Percentiles rank a stretch among this genome's conserved stretches.
These are phyloP conservation scores for Serrognathus titanus DNA, from an alignment of 2,888 invertebrate genomes.

Conservation along the genomic window DNA sequence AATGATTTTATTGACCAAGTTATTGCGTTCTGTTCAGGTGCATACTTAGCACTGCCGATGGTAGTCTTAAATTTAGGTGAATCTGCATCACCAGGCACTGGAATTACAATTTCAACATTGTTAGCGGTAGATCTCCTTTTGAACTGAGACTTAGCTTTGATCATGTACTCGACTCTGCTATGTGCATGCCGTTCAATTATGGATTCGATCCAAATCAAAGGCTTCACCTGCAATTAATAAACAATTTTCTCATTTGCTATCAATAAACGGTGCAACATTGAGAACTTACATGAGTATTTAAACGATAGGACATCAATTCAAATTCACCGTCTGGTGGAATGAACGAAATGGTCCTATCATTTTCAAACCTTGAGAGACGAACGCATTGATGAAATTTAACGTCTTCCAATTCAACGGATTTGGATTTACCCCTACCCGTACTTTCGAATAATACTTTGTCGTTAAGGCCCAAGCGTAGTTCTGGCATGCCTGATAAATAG, in stretches of 20 bases:
- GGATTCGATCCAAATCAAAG: conserved; percentile 98
- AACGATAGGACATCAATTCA: conserved; percentile 95
- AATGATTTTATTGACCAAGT: conserved; percentile 98
- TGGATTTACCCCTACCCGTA: conserved; percentile 94
- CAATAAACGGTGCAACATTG: conserved; percentile 1
- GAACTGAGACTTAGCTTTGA: conserved; percentile 98
- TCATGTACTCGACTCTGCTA: conserved; percentile 98
- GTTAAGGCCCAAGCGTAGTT: conserved; percentile 90
- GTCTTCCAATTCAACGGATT: conserved; percentile 96
- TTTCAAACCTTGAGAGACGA: conserved; percentile 92
- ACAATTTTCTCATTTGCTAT: not conserved
- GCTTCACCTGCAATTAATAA: conserved; percentile 66
- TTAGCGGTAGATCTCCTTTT: conserved; percentile 97
- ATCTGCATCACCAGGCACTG: conserved; percentile 95
- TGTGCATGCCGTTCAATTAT: conserved; percentile 97
- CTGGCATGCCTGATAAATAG: conserved; percentile 97
- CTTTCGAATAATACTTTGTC: conserved; percentile 98
- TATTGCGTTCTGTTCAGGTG: conserved; percentile 94
- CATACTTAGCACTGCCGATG: conserved; percentile 95
- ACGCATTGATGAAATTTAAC: conserved; percentile 99
- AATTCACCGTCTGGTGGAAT: conserved; percentile 99
- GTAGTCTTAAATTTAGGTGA: conserved; percentile 98
- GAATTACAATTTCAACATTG: conserved; percentile 96
- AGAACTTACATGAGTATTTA: conserved; percentile 81
- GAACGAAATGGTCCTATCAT: conserved; percentile 96